Evolutionary conservation across 2,113 vertebrate species (phyloP).

Genomic region (Sialia sialis): DNA sequence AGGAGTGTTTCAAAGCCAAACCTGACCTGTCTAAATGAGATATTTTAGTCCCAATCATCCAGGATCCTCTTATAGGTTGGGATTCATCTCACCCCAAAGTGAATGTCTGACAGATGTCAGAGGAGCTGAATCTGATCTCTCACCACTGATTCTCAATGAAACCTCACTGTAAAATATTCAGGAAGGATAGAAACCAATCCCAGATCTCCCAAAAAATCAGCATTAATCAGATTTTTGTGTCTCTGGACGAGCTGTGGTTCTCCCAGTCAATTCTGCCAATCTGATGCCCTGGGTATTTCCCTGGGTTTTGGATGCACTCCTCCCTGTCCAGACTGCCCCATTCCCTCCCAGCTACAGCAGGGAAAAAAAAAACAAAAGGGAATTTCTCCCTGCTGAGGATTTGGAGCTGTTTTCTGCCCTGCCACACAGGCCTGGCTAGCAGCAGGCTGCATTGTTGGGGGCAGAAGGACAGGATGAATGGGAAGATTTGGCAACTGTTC

Average conservation of each 20-base stretch:
- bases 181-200: background rate
- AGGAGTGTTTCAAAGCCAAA: background rate
- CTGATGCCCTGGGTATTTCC: background rate
- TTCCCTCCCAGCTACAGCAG: background rate
- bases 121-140: background rate
- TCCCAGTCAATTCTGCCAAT: background rate
- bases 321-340: background rate
- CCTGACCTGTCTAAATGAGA: background rate
- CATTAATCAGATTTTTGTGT: background rate
- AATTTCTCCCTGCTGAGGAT: background rate
- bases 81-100: background rate
- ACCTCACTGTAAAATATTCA: background rate
- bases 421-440: background rate
- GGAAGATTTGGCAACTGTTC: constrained; percentile 3
- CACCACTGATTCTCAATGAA: background rate
- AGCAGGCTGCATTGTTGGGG: background rate
- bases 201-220: background rate
- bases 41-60: background rate
- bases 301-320: background rate
- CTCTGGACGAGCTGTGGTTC: background rate
- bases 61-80: background rate
- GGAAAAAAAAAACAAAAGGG: background rate
- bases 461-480: constrained; percentile 10
- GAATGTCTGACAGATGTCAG: background rate
- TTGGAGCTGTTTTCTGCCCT: background rate